Percentiles rank a stretch among this genome's conserved stretches.
Conservation (phyloP, 2,888 invertebrate species). For the Nysson spinosus region DNA sequence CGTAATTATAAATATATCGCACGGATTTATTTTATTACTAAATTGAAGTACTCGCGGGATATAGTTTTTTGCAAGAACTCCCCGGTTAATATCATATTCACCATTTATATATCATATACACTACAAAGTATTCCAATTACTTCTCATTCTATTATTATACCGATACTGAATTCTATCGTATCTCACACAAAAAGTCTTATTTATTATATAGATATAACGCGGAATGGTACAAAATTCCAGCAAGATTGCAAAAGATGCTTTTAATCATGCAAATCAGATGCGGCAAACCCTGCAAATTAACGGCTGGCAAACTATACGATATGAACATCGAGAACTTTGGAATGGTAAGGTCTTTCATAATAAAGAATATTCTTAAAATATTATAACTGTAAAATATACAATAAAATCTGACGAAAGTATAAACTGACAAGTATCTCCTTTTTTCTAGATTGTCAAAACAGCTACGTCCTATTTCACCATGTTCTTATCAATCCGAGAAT, state of each 20-base stretch:
- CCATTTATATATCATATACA: too few species aligned
- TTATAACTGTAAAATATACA: too few species aligned
- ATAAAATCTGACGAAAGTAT: not conserved
- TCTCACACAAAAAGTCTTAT: too few species aligned
- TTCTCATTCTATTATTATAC: too few species aligned
- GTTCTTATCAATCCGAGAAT: constrained; percentile 32
- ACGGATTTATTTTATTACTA: too few species aligned
- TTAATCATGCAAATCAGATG: constrained; percentile 9
- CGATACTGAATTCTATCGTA: too few species aligned
- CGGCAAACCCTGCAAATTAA: constrained; percentile 3
- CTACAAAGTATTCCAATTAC: too few species aligned
- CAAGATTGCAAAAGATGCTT: constrained; percentile 13
- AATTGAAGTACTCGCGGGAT: too few species aligned
- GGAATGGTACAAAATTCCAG: constrained; percentile 21
- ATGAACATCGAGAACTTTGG: constrained; percentile 24
- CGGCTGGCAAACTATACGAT: constrained; percentile 26
- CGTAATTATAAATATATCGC: too few species aligned
- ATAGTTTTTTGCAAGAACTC: too few species aligned
- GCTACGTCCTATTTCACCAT: constrained; percentile 45
- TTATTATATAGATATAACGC: not conserved
- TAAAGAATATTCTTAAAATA: too few species aligned
- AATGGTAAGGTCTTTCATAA: constrained; percentile 8
- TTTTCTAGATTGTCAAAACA: constrained; percentile 38
- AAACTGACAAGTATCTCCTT: not conserved
- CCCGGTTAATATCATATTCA: too few species aligned